Percentiles rank a stretch among this genome's conserved stretches.
Evolutionary conservation across 2,888 invertebrate species (phyloP).

Genomic region (Thera britannica): DNA sequence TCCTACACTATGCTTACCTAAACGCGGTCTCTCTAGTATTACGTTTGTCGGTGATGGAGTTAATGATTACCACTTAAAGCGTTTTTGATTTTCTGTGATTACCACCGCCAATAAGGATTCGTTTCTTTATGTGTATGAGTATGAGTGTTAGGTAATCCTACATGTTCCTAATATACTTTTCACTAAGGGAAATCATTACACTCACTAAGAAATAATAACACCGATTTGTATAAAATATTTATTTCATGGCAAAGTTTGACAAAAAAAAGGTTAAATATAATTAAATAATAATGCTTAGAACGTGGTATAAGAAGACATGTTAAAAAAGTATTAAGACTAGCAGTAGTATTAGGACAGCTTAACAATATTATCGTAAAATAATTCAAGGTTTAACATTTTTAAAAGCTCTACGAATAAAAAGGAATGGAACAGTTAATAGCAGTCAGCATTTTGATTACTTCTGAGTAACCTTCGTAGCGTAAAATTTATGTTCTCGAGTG

Average conservation of each 20-base stretch:
- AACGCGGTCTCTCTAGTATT: too few species aligned
- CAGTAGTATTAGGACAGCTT: slow-evolving; percentile 57
- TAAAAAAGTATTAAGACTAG: slow-evolving; percentile 68
- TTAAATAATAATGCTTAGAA: slow-evolving; percentile 55
- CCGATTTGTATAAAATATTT: slow-evolving; percentile 54
- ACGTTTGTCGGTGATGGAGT: too few species aligned
- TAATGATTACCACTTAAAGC: too few species aligned
- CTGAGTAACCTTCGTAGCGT: slow-evolving; percentile 87
- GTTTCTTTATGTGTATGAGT: too few species aligned
- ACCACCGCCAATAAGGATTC: too few species aligned
- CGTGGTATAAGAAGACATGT: slow-evolving; percentile 57
- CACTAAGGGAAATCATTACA: too few species aligned
- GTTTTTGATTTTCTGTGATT: too few species aligned
- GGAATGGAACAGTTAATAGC: slow-evolving; percentile 44
- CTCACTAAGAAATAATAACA: slow-evolving; percentile 39
- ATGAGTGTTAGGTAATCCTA: too few species aligned
- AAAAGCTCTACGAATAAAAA: slow-evolving; percentile 35
- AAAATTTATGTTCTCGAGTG: slow-evolving; percentile 93
- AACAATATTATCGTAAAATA: slow-evolving; percentile 43
- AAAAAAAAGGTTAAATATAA: slow-evolving; percentile 52
- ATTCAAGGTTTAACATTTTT: slow-evolving; percentile 29
- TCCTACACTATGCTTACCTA: too few species aligned
- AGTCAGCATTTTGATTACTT: slow-evolving; percentile 44
- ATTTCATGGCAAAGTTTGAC: slow-evolving; percentile 79
- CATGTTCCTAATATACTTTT: too few species aligned